Conservation (phyloP, 2,113 vertebrate genomes). For the Mormyrus iriodes region DNA sequence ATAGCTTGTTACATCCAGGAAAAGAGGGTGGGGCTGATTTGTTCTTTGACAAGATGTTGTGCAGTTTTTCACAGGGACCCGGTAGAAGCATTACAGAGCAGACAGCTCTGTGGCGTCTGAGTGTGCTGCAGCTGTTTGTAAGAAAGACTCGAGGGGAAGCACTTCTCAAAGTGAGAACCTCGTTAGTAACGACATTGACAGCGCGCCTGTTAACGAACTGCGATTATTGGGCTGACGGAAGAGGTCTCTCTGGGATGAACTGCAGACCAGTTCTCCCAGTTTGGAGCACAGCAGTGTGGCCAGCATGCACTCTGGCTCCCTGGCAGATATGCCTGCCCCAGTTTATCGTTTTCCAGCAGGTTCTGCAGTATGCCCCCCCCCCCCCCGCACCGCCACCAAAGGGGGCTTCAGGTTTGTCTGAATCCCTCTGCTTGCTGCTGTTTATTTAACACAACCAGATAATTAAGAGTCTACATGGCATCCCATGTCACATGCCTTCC, state of each 20-base stretch:
- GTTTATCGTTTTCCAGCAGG: background rate
- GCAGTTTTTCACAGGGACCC: background rate
- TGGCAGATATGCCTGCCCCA: background rate
- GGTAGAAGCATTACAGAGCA: background rate
- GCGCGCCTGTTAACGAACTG: background rate
- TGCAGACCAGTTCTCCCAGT: background rate
- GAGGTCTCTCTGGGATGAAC: background rate
- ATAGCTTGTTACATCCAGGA: background rate
- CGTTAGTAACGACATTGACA: background rate
- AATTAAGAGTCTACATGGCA: background rate
- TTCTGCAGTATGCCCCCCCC: background rate
- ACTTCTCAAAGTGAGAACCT: background rate
- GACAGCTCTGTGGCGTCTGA: background rate
- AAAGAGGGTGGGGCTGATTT: background rate
- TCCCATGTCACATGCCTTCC: background rate
- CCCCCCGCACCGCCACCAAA: background rate
- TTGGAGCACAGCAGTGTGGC: background rate
- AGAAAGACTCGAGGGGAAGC: background rate
- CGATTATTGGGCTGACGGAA: background rate
- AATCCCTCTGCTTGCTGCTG: background rate
- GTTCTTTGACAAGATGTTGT: background rate
- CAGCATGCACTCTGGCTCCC: background rate
- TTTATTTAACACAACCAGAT: background rate
- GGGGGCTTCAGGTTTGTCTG: background rate
- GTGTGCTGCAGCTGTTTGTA: background rate